phyloP scores from a whole-genome alignment of 2,797 vertebrate genomes.

The Peromyscus melanophrys region DNA sequence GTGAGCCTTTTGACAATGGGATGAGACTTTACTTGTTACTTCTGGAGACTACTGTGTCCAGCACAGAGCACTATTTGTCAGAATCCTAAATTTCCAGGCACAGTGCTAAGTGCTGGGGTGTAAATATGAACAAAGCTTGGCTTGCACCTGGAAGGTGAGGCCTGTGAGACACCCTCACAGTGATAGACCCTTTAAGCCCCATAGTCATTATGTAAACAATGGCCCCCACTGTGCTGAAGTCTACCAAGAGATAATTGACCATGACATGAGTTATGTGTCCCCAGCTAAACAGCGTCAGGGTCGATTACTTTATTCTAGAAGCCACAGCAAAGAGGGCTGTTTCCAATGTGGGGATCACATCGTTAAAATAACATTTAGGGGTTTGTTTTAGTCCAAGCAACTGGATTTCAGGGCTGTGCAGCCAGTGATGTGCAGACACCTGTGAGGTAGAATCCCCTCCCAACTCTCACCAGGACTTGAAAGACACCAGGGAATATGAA shows the following conservation, averaged over 20 bases:
- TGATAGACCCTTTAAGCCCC: neutral
- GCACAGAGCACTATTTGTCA: neutral
- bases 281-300: conserved; percentile 70
- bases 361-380: conserved; percentile 78
- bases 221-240: conserved; percentile 74
- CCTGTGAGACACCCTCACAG: neutral
- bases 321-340: conserved; percentile 54
- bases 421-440: neutral
- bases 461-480: neutral
- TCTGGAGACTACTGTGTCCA: neutral
- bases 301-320: conserved; percentile 82
- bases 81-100: neutral
- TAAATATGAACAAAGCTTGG: neutral
- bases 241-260: conserved; percentile 85
- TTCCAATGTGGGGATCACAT: conserved; percentile 41
- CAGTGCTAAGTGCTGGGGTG: neutral
- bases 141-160: conserved; percentile 4
- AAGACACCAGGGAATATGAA: neutral
- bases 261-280: conserved; percentile 82
- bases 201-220: conserved; percentile 78
- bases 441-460: neutral
- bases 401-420: neutral
- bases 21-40: neutral
- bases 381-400: conserved; percentile 58
- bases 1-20: neutral